phyloP scores from a whole-genome alignment of 2,113 vertebrate species.

The Salminus brasiliensis region DNA sequence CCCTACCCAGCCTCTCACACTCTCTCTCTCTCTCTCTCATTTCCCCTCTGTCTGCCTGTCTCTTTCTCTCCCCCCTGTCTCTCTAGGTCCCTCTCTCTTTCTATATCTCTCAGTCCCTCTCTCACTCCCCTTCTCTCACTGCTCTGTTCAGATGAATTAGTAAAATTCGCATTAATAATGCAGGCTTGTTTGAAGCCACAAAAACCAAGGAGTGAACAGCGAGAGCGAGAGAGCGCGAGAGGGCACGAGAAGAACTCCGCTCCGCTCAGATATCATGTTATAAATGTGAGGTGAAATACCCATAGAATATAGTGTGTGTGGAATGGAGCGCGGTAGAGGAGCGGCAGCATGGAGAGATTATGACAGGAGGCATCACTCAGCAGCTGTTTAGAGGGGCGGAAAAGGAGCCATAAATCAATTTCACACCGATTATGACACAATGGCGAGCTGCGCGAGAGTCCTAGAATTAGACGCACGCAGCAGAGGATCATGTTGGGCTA shows the following conservation, averaged over 20 bases:
- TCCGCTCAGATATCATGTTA: constrained; percentile 57
- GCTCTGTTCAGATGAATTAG: constrained; percentile 59
- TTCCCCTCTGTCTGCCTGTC: neutral
- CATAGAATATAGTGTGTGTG: constrained; percentile 53
- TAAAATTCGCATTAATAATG: constrained; percentile 64
- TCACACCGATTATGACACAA: constrained; percentile 65
- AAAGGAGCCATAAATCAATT: constrained; percentile 68
- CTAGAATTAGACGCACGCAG: constrained; percentile 59
- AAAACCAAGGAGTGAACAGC: constrained; percentile 46
- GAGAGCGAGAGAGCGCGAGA: constrained; percentile 6
- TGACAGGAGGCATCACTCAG: constrained; percentile 67
- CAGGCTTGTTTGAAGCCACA: constrained; percentile 60
- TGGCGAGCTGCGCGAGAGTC: constrained; percentile 55
- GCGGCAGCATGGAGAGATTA: constrained; percentile 54
- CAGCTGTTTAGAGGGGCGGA: constrained; percentile 67
- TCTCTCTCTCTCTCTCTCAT: neutral
- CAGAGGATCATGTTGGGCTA: constrained; percentile 61
- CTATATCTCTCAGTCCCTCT: neutral
- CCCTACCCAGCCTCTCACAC: neutral
- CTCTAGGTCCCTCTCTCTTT: neutral
- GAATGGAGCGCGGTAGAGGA: constrained; percentile 40
- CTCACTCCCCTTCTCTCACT: constrained; percentile 16
- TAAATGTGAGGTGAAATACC: constrained; percentile 59
- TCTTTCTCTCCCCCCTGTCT: constrained; percentile 3
- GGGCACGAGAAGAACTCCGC: constrained; percentile 32